These are phyloP conservation scores for Basileuterus tristriatus DNA, from an alignment of 2,797 vertebrate species.

Conservation along the genomic window DNA sequence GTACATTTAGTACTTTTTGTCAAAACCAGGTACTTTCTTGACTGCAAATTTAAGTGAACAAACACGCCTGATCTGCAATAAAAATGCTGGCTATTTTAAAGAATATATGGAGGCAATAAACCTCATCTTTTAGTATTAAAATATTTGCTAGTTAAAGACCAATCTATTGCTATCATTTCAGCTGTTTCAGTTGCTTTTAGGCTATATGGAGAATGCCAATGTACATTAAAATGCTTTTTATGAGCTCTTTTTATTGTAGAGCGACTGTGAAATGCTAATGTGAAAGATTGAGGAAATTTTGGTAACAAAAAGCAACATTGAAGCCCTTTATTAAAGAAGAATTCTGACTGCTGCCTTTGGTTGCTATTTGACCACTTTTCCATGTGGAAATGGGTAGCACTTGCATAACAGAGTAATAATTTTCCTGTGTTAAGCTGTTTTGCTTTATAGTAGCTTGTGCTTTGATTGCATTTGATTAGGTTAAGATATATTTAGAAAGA, in stretches of 20 bases:
- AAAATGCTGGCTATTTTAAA: background rate
- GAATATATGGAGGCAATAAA: background rate
- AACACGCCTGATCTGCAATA: background rate
- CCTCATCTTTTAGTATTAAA: background rate
- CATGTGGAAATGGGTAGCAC: background rate
- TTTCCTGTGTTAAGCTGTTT: constrained; percentile 22
- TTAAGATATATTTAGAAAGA: constrained; percentile 23
- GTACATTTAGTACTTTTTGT: background rate
- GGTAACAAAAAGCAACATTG: background rate
- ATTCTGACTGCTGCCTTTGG: background rate
- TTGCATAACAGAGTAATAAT: background rate
- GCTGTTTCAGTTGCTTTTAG: background rate
- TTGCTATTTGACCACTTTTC: background rate
- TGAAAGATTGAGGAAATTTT: background rate
- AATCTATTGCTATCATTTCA: background rate
- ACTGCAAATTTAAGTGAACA: background rate
- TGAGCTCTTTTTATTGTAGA: background rate
- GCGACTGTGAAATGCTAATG: background rate
- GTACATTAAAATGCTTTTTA: background rate
- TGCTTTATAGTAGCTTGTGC: background rate
- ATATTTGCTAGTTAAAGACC: background rate
- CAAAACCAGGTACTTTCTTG: background rate
- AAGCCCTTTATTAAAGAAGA: background rate
- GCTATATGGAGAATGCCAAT: background rate
- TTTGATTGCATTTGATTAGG: constrained; percentile 34